Base-by-base conservation (phyloP, 1,140 invertebrate species). In the Tetranychus urticae region DNA sequence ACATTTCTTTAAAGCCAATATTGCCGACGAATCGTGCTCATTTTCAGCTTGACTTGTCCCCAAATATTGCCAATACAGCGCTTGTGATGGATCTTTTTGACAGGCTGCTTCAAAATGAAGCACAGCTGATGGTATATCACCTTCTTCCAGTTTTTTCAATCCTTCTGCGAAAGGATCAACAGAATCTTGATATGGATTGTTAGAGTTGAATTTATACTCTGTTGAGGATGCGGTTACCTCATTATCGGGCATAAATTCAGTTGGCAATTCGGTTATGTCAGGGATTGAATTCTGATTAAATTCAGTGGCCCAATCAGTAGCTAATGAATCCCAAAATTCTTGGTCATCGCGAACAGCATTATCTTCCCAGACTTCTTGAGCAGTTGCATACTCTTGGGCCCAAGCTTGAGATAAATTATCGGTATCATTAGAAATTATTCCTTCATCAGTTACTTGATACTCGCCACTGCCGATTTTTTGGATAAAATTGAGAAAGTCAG, bases 41-140 rank as follows among this genome's bases (percentile, higher is more conserved):
- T 89, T 90, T 75, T 97, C 88, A 45, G 92, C 89, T 73, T 97
- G 91, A 23, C 88, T 86, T 47, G 83, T 85, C 2, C 78, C 78
- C 23, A 80, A 66, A 65, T 75, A 75, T 63, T 75, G 76, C 77
- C 77, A 79, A 1, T 75, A 74, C 72, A 90, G 81, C 0, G 79
- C 71, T 71, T 88, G 84, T 45, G 83, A 76, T 3, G 84, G 80
- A 62, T 88, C 76, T 71, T 91, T 82, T 70, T 90, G 83, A 7
- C 83, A 87, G 48, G 91, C 91, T 60, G 88, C 87, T 77, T 99
- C 94, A 75, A 97, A 97, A 68, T 91, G 85, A 3, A 98, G 74
- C 1, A 97, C 91, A 35, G 94, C 93, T 66, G 88, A 87, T 23
- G 91, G 86, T 61, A 97, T 79, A 75, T 97, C 91, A 35, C 90